These are phyloP conservation scores for Heterodera filipjevi DNA, from an alignment of 2,888 invertebrate genomes.

Conservation along the genomic window DNA sequence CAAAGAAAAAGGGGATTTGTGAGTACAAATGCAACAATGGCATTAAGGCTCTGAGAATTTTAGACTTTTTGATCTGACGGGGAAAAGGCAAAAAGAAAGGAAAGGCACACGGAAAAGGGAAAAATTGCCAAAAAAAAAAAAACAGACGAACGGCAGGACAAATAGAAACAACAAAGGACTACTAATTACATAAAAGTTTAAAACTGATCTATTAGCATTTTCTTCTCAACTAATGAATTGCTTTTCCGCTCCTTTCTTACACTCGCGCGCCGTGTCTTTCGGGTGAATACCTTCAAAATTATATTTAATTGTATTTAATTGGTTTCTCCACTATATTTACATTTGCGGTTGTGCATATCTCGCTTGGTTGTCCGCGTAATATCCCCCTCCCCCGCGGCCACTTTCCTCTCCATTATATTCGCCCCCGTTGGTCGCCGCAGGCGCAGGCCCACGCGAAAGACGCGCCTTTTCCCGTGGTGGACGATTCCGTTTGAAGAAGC, in stretches of 20 bases:
- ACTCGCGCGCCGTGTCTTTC: constrained; percentile 50
- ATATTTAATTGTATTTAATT: neutral
- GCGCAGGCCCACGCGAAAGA: constrained; percentile 34
- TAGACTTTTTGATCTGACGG: neutral
- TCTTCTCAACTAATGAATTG: neutral
- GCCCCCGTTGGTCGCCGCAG: constrained; percentile 39
- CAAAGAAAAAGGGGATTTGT: neutral
- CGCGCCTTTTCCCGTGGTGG: constrained; percentile 61
- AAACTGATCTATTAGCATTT: neutral
- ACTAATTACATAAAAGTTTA: neutral
- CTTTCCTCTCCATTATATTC: constrained; percentile 18
- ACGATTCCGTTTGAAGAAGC: constrained; percentile 65
- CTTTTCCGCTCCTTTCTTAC: constrained; percentile 18
- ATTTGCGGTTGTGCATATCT: constrained; percentile 52
- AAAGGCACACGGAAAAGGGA: neutral
- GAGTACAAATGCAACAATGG: neutral
- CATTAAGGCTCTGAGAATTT: neutral
- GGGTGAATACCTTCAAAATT: constrained; percentile 40
- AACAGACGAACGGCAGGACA: neutral
- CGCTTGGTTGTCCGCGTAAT: constrained; percentile 53
- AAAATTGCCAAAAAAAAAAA: constrained; percentile 10
- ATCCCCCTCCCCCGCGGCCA: constrained; percentile 29
- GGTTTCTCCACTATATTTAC: constrained; percentile 9
- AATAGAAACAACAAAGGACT: neutral
- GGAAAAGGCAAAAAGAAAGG: neutral